A percentile compares a stretch with the other conserved stretches of the same genome.
phyloP scores from a whole-genome alignment of 2,797 vertebrate genomes.

The Stomatorhinus walkeri region DNA sequence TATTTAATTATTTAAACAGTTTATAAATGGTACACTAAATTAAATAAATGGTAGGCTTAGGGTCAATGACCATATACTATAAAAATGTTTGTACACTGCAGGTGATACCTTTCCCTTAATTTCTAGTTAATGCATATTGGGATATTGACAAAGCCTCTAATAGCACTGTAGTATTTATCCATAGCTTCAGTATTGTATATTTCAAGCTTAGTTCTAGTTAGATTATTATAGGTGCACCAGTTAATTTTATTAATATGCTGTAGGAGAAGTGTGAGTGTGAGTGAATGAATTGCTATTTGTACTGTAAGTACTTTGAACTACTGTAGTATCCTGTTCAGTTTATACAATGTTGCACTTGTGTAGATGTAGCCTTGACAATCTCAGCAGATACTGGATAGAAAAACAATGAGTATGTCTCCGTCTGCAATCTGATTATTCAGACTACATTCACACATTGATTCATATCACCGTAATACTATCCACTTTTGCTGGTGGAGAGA shows the following conservation, averaged over 20 bases:
- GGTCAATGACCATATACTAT: neutral
- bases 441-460: neutral
- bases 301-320: neutral
- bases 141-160: neutral
- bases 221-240: neutral
- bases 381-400: neutral
- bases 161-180: neutral
- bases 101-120: neutral
- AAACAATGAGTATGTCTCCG: neutral
- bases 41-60: neutral
- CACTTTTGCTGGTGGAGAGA: neutral
- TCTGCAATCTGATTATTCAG: neutral
- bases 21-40: neutral
- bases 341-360: neutral
- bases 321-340: neutral
- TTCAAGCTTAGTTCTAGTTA: neutral
- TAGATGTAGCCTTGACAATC: neutral
- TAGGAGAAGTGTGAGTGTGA: neutral
- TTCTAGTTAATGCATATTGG: neutral
- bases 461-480: neutral
- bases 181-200: neutral
- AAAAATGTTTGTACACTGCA: neutral
- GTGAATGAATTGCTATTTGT: neutral
- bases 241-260: neutral
- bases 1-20: neutral